Conservation (phyloP, 2,113 vertebrate species). For the Enhydra lutris region DNA sequence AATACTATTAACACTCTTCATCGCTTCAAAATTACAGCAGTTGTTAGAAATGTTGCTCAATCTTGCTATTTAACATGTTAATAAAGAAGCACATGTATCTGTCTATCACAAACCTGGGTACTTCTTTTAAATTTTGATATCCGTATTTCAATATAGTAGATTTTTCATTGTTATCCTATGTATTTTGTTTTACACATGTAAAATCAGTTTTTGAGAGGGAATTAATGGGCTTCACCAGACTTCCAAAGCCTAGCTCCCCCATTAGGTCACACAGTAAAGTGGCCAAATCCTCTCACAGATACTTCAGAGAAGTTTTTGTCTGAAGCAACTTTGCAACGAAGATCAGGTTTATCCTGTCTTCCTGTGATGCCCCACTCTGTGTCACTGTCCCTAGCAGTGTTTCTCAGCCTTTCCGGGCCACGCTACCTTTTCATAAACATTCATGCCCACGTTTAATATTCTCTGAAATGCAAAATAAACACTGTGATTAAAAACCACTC, state of each 20-base stretch:
- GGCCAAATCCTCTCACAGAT: not conserved
- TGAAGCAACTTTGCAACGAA: not conserved
- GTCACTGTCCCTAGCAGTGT: not conserved
- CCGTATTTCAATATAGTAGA: not conserved
- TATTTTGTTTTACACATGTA: not conserved
- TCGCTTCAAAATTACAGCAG: not conserved
- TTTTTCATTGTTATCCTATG: conserved; percentile 10
- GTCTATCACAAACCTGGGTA: not conserved
- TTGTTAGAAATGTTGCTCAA: not conserved
- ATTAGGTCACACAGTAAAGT: not conserved
- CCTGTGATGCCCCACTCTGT: not conserved
- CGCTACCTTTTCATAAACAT: not conserved
- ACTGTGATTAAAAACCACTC: not conserved
- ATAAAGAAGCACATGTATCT: conserved; percentile 11
- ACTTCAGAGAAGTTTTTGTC: not conserved
- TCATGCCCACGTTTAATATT: not conserved
- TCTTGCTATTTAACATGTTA: not conserved
- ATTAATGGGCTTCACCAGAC: not conserved
- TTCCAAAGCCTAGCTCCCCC: not conserved
- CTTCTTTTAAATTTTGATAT: conserved; percentile 1
- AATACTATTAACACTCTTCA: conserved; percentile 20
- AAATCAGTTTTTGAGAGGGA: not conserved
- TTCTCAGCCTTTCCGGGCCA: not conserved
- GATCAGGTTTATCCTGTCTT: not conserved
- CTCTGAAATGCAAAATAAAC: conserved; percentile 1